A percentile compares a stretch with the other conserved stretches of the same genome.
Conservation (phyloP, 2,797 vertebrate species). For the Cottoperca gobio region DNA sequence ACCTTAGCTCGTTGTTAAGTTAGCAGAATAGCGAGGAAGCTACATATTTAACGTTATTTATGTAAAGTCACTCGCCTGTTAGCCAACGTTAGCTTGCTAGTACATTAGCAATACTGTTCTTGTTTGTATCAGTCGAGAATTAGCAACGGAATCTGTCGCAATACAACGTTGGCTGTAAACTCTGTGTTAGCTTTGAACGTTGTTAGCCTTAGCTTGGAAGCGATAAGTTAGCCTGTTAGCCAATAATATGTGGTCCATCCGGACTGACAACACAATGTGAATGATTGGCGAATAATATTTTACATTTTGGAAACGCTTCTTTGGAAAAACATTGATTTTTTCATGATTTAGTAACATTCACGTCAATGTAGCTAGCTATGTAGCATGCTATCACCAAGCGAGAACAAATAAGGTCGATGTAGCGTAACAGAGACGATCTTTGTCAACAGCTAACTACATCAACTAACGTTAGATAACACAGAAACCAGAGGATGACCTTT, state of each 20-base stretch:
- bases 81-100: slow-evolving; percentile 37
- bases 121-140: slow-evolving; percentile 40
- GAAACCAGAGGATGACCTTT: not conserved
- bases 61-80: slow-evolving; percentile 22
- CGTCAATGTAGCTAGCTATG: slow-evolving; percentile 20
- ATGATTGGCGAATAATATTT: not conserved
- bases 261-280: slow-evolving; percentile 61
- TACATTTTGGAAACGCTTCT: not conserved
- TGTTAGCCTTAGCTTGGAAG: slow-evolving; percentile 62
- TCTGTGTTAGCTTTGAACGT: slow-evolving; percentile 51
- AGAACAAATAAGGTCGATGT: slow-evolving; percentile 60
- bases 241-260: not conserved
- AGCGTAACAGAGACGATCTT: slow-evolving; percentile 42
- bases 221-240: slow-evolving; percentile 45
- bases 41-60: slow-evolving; percentile 17
- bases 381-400: slow-evolving; percentile 38
- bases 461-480: not conserved
- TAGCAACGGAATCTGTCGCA: slow-evolving; percentile 53
- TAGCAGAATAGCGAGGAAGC: slow-evolving; percentile 39
- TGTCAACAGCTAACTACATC: not conserved
- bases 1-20: slow-evolving; percentile 27
- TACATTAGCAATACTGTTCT: slow-evolving; percentile 13
- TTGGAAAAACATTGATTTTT: not conserved
- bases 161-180: slow-evolving; percentile 41
- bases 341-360: slow-evolving; percentile 23